Conservation (phyloP, 2,113 vertebrate species). For the Nanger granti region DNA sequence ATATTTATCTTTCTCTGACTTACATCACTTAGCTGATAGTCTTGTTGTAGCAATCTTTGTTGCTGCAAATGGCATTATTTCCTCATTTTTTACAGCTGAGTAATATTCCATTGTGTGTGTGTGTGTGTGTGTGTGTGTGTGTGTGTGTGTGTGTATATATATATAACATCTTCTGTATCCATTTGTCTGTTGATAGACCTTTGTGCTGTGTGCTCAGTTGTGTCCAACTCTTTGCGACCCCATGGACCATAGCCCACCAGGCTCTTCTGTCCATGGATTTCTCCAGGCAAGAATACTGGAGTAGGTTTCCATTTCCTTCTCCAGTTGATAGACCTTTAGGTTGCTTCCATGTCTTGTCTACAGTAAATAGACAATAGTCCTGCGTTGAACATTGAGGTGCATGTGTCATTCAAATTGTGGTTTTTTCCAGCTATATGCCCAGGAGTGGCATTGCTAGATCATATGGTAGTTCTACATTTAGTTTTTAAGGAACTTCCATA, state of each 20-base stretch:
- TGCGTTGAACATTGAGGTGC: neutral
- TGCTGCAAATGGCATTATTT: neutral
- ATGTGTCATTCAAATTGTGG: neutral
- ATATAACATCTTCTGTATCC: neutral
- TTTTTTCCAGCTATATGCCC: neutral
- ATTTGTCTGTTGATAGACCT: neutral
- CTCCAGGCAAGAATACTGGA: neutral
- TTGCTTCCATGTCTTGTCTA: neutral
- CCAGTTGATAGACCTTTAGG: neutral
- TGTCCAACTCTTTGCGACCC: fast-evolving
- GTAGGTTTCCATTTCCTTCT: neutral
- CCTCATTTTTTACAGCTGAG: neutral
- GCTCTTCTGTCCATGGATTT: neutral
- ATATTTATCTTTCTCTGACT: neutral
- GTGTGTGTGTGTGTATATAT: neutral
- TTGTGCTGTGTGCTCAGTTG: neutral
- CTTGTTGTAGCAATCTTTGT: neutral
- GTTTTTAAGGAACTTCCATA: neutral
- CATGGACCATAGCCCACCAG: neutral
- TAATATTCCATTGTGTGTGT: neutral
- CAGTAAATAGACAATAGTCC: neutral
- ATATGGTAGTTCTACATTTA: neutral
- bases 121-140: neutral
- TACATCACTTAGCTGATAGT: neutral
- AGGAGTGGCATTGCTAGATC: neutral